Base-by-base conservation (phyloP, 2,888 invertebrate species). In the Lithophane semibrunnea region DNA sequence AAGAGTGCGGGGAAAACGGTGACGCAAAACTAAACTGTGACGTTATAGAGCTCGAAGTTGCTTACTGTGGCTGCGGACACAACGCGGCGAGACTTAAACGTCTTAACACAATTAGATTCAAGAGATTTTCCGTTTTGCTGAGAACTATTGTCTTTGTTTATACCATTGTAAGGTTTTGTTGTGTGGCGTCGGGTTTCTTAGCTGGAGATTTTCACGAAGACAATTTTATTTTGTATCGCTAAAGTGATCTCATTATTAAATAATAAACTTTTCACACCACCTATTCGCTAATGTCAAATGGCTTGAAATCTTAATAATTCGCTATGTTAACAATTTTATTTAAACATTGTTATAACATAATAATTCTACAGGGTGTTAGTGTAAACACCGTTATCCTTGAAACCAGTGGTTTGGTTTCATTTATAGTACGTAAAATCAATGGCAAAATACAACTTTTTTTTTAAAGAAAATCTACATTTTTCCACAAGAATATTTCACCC, bases 101-200 rank as follows among this genome's bases (percentile, higher is more conserved):
- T 63, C 52, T 73, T 73, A 70, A 70, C 47, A 65, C 68, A 56
- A 72, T 80, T 67, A 52, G 18, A 21, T 52, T 52, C 21, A 52
- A 74, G 21, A 69, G 10, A 49, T 21, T 49, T 12, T 29, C 21
- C 0, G 47, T 66, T 66, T 49, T 24, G 4, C 9, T 29, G 13
- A 12, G 3, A 66, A 21, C 2, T 49, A 16, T 52, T 52, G 52
- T 66, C 10, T 54, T 52, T 52, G 52, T 66, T 10, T 54, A 54
- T 54, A 54, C 21, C 7, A 29, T 21, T 52, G 29, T 29, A 1
- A 49, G 18, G 3, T 2, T 49, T 3, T 52, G 18, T 13, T 21
- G 21, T 54, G 54, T 10, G 7, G 12, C 12, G 54, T 54, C 5
- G 54, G 37, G 18, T 9, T 42, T 68, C 54, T 52, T 10, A 68